Conservation (phyloP, 2,888 invertebrate species). For the Nematopogon swammerdamellus region DNA sequence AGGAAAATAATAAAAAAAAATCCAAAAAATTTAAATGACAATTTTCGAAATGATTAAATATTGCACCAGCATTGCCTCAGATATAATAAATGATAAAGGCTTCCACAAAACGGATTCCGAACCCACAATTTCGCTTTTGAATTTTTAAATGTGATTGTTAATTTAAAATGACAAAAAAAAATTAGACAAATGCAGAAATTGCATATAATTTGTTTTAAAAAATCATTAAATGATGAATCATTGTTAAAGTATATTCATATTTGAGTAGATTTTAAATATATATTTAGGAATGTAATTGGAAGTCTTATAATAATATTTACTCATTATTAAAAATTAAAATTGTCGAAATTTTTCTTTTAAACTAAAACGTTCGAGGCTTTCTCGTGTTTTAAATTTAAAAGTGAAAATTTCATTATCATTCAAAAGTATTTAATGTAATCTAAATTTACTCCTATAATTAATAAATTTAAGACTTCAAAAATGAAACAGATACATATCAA, state of each 20-base stretch:
- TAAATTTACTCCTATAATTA: conserved; percentile 23
- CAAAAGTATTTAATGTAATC: conserved; percentile 29
- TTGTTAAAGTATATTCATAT: background rate
- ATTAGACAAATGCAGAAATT: background rate
- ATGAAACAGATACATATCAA: conserved; percentile 50
- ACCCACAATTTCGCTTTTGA: background rate
- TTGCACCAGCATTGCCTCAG: no score
- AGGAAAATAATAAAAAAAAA: background rate
- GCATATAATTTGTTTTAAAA: background rate
- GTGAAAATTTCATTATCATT: conserved; percentile 14
- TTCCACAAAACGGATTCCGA: background rate
- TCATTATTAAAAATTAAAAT: conserved; percentile 18
- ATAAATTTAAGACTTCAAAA: conserved; percentile 36
- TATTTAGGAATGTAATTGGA: background rate
- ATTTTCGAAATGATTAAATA: conserved; percentile 2
- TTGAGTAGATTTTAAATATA: background rate
- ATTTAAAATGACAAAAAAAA: background rate
- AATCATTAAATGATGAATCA: background rate
- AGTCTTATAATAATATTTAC: background rate
- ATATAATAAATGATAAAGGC: background rate
- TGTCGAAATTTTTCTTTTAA: conserved; percentile 20
- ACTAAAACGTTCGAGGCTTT: conserved; percentile 20
- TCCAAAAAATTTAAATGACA: background rate
- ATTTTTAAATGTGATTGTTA: background rate
- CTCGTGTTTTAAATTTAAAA: conserved; percentile 11